Evolutionary conservation across 2,888 invertebrate species (phyloP), one percentile per base, ranked within the genome.

Genomic region (Drosophila koepferae): DNA sequence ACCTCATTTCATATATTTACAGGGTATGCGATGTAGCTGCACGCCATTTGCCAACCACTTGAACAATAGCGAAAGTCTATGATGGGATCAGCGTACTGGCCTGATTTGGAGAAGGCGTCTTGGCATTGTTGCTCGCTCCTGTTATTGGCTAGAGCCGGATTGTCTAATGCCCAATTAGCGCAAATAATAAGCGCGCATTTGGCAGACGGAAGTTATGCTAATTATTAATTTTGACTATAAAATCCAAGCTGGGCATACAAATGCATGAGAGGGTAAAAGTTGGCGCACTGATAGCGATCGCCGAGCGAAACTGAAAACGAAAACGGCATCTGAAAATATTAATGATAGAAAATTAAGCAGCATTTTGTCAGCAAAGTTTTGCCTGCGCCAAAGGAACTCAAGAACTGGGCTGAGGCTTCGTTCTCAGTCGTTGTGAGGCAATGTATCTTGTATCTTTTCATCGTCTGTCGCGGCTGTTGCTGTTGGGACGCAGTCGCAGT

Each of bases 341-440:
- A 86, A 86, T 90, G 88, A 89, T 89, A 90, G 86, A 85, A 87
- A 80, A 85, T 85, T 74, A 80, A 85, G 71, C 63, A 85, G 68
- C 63, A 79, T 82, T 82, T 82, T 82, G 82, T 81, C 82, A 84
- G 66, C 70, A 49, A 61, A 64, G 53, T 70, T 76, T 74, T 49
- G 67, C 44, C 63, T 62, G 56, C 51, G 23, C 48, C 31, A n/a
- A 62, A 34, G 48, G 46, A 55, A 20, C 5, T 34, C 1, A 28
- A 6, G 46, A 55, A 20, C 5, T 38, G 43, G n/a, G 23, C 23
- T 28, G 40, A n/a, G 36, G 23, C 56, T 28, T 16, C 73, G 55
- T 63, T 59, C 61, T 63, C 38, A 34, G 63, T 49, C 38, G 38
- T 34, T 36, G 49, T 43, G 38, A 48, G 48, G 44, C 74, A 72